Conservation (phyloP, 2,797 vertebrate species). For the Netta rufina region DNA sequence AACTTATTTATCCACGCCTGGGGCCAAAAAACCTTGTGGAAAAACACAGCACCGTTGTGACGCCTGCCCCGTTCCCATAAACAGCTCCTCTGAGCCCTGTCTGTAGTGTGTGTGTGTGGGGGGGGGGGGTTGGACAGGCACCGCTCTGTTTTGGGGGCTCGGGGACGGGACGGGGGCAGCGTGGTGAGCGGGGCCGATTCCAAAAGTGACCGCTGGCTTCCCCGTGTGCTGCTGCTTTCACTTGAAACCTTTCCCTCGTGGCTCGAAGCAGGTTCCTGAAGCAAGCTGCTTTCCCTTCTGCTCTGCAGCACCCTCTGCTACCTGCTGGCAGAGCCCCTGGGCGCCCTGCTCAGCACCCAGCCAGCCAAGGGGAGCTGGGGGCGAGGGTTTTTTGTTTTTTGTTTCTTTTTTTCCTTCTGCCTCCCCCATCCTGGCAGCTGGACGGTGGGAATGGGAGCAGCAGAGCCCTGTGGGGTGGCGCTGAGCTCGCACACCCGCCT, state of each 20-base stretch:
- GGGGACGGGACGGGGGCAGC: fast-evolving
- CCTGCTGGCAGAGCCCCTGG: not conserved
- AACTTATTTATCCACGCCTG: not conserved
- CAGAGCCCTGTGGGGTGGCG: fast-evolving
- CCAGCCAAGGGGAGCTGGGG: not conserved
- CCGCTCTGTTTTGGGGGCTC: not conserved
- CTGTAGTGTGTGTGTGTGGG: too few species aligned
- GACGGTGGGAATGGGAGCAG: not conserved
- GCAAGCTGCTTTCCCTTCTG: not conserved
- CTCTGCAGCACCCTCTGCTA: not conserved
- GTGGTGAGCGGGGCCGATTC: not conserved
- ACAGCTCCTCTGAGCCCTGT: too few species aligned
- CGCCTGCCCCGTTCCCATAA: not conserved
- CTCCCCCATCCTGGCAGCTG: not conserved
- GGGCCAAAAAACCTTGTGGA: not conserved
- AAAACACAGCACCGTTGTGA: not conserved
- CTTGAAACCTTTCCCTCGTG: not conserved
- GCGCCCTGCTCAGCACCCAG: fast-evolving
- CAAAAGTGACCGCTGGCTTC: not conserved
- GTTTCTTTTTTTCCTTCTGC: not conserved
- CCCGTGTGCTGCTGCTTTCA: not conserved
- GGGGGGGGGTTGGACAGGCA: not conserved
- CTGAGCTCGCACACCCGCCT: fast-evolving
- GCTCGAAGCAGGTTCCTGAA: not conserved
- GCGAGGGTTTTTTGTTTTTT: fast-evolving